Base-by-base conservation (phyloP, 2,113 vertebrate species). In the Syngnathus floridae region DNA sequence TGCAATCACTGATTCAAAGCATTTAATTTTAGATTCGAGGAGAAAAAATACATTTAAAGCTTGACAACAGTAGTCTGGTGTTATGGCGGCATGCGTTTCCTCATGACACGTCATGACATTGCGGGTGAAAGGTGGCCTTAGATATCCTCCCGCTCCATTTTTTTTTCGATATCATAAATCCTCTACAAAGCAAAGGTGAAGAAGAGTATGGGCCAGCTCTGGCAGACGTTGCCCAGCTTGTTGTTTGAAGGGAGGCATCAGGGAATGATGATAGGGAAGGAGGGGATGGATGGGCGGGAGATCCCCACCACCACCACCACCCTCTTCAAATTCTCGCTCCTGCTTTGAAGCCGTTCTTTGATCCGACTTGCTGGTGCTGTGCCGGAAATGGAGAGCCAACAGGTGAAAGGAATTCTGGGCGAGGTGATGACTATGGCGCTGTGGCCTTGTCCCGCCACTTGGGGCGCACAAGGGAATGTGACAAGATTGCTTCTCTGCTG, bases 311-410 rank as follows among this genome's bases (percentile, higher is more conserved):
- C 26, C 26, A 3, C 26, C 26, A 2, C 26, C 26, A 31, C 3
- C 26, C 26, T 31, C 80, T 82, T 89, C 84, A 88, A 86, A 83
- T 86, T 90, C 86, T 87, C 80, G 73, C 80, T 77, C 71, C 2
- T 40, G 81, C 88, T 92, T 91, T 91, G 89, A 90, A 90, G 90
- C 85, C 56, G 65, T 64, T 76, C 90, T 91, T 90, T 91, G 89
- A 92, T 92, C 88, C 86, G 69, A 77, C 81, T 73, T 67, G 62
- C 82, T 82, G 77, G 75, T 84, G 84, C 87, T 84, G 88, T 88
- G 89, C 86, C 73, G 83, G 82, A 85, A 81, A 84, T 86, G 55
- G 68, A 64, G 60, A 67, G 70, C 76, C 74, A 66, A 75, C 63
- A 77, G 71, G 56, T 63, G 31, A 70, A 72, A 78, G 77, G 82